Evolutionary conservation across 1,140 invertebrate species (phyloP).

Genomic region (Eurosta solidaginis): DNA sequence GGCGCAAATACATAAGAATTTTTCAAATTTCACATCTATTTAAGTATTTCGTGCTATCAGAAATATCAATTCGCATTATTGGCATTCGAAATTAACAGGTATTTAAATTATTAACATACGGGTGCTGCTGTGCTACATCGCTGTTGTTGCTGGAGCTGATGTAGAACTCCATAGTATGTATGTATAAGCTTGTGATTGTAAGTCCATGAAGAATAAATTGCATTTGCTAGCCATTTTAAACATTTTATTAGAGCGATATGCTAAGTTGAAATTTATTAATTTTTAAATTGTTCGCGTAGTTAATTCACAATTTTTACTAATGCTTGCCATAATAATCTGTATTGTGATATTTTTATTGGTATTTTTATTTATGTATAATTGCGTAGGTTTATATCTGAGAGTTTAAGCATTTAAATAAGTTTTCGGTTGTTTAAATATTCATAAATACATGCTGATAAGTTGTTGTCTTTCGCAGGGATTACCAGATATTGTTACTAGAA

Average conservation of each 20-base stretch:
- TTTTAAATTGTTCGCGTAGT: not conserved
- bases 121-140: not conserved
- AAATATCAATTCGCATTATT: not conserved
- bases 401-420: too few relatives aligned
- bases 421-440: too few relatives aligned
- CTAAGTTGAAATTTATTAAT: not conserved
- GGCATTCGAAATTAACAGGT: conserved; percentile 11
- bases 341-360: not conserved
- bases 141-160: not conserved
- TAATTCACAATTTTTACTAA: not conserved
- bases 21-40: not conserved
- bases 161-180: not conserved
- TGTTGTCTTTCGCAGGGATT: too few relatives aligned
- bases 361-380: too few relatives aligned
- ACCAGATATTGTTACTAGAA: too few relatives aligned
- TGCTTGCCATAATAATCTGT: not conserved
- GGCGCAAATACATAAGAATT: not conserved
- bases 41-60: not conserved
- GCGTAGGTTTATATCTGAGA: too few relatives aligned
- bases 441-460: too few relatives aligned
- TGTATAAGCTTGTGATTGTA: not conserved
- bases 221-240: not conserved
- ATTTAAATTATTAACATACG: conserved; percentile 11
- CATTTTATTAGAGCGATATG: not conserved
- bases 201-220: not conserved